Evolutionary conservation across 2,113 vertebrate species (phyloP).

Genomic region (Ondatra zibethicus): DNA sequence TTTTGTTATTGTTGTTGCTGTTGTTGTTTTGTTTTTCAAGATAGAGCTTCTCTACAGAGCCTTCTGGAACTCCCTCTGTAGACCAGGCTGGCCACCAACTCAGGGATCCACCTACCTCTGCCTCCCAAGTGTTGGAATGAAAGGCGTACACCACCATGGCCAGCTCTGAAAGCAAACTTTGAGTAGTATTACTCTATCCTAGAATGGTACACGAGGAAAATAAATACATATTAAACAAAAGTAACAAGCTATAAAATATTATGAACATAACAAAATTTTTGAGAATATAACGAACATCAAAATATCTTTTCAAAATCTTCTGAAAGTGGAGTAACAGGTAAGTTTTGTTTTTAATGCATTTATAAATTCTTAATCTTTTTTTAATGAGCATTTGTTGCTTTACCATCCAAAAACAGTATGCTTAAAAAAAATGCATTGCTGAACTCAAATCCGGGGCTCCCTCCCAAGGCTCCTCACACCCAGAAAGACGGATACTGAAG

Average conservation of each 20-base stretch:
- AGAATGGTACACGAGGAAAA: background rate
- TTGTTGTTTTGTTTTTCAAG: background rate
- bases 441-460: too few species aligned
- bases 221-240: background rate
- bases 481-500: background rate
- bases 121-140: too few species aligned
- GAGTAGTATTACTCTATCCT: background rate
- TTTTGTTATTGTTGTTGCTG: too few species aligned
- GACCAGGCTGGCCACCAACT: background rate
- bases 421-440: background rate
- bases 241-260: background rate
- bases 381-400: background rate
- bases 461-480: background rate
- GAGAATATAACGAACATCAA: background rate
- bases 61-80: too few species aligned
- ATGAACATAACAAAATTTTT: background rate
- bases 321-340: background rate
- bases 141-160: background rate
- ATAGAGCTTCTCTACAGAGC: background rate
- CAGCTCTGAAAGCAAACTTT: background rate
- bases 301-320: slow-evolving; percentile 23
- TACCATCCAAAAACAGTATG: background rate
- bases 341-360: background rate
- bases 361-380: slow-evolving; percentile 18
- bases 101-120: background rate